Evolutionary conservation across 2,888 invertebrate species (phyloP), one percentile per base, ranked within the genome.

Genomic region (Colletes collaris): DNA sequence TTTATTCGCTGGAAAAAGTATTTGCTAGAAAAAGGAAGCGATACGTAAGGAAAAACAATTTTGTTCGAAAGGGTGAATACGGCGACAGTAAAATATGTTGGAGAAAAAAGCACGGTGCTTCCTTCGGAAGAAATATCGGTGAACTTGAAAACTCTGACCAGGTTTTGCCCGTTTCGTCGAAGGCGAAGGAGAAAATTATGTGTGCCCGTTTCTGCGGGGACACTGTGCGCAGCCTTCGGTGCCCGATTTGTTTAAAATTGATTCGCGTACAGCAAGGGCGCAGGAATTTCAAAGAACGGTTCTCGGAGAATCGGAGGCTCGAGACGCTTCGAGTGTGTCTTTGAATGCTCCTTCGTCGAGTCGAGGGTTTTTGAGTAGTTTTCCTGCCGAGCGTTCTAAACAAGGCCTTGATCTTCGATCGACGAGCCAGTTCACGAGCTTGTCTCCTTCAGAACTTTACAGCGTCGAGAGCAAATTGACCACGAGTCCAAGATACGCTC

Each of bases 281-380:
- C 27, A 46, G 16, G 4, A 50, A 44, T 35, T 62, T 6, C 13
- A 37, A 11, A 50, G 40, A 49, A 68, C n/a, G 62, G 2, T 59
- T 59, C 37, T n/a, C 13, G 46, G 68, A 11, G 49, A 62, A 40
- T 49, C 44, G n/a, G 2, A 37, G 40, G 49, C 62, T 70, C 62
- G 53, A 64, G 59, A 35, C 59, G 59, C 53, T 50, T 71, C 72
- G 60, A 76, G 65, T 19, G 64, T 64, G 75, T 64, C 71, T 71
- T 52, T 64, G 46, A 46, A 52, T 16, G 71, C 58, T 56, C 35
- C 19, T 44, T 59, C 56, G 49, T 16, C 6, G 64, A 52, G 46
- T 65, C 65, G 53, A 71, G 76, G 4, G 52, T 7, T 10, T 60
- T 65, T 72, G 59, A 75, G 71, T 46, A 27, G 71, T 64, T 70